phyloP scores from a whole-genome alignment of 2,797 vertebrate species.

The Mustela erminea region DNA sequence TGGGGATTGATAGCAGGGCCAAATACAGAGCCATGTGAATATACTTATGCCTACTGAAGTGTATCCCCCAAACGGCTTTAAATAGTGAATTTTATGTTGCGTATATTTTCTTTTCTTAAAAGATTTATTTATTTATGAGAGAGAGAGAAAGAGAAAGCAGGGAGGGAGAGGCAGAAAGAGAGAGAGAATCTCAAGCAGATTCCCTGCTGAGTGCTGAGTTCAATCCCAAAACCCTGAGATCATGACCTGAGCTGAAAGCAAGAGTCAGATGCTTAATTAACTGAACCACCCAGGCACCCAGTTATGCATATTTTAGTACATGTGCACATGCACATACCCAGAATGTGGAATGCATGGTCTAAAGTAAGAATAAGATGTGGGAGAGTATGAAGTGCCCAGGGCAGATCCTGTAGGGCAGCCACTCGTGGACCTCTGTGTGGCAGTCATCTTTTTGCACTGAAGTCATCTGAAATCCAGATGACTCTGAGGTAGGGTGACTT shows the following conservation, averaged over 20 bases:
- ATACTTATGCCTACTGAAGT: not conserved
- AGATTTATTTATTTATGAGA: not conserved
- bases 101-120: not conserved
- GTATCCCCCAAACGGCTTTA: not conserved
- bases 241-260: not conserved
- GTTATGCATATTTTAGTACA: not conserved
- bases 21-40: too few species aligned
- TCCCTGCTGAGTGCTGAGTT: not conserved
- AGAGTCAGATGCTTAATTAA: not conserved
- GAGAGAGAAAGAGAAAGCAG: not conserved
- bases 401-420: not conserved
- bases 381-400: constrained; percentile 52
- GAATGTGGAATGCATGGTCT: not conserved
- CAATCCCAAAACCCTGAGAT: not conserved
- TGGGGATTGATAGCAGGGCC: not conserved
- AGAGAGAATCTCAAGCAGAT: not conserved
- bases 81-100: not conserved
- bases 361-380: not conserved
- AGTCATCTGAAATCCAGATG: constrained; percentile 79
- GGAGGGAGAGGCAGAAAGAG: not conserved
- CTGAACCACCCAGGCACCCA: not conserved
- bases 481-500: constrained; percentile 39
- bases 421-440: constrained; percentile 58
- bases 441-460: constrained; percentile 70
- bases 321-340: not conserved